Percentiles rank a stretch among this genome's conserved stretches.
Evolutionary conservation across 2,113 vertebrate species (phyloP).

Genomic region (Nyctibius bracteatus): DNA sequence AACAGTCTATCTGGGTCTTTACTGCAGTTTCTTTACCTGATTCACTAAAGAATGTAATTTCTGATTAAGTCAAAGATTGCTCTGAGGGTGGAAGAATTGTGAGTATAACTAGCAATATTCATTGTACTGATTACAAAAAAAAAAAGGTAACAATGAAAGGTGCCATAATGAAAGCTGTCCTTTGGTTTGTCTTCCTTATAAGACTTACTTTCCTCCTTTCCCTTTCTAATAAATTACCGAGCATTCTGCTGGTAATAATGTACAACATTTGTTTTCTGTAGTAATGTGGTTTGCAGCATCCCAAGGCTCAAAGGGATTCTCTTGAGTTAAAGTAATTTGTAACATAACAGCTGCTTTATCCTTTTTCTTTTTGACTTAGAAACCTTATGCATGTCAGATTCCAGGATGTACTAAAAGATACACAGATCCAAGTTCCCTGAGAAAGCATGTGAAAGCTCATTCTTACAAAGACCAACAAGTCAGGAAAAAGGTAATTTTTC

Average conservation of each 20-base stretch:
- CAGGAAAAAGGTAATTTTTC: slow-evolving; percentile 87
- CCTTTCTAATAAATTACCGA: background rate
- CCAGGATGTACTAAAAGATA: slow-evolving; percentile 94
- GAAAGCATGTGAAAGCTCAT: slow-evolving; percentile 96
- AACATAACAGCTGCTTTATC: slow-evolving; percentile 19
- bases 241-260: background rate
- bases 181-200: background rate
- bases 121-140: background rate
- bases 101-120: slow-evolving; percentile 72
- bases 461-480: slow-evolving; percentile 88
- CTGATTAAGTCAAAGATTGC: slow-evolving; percentile 75
- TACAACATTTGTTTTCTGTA: background rate
- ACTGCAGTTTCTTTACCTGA: slow-evolving; percentile 77
- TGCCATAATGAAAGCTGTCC: background rate
- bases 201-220: slow-evolving; percentile 4
- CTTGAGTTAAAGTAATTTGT: background rate
- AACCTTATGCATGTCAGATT: slow-evolving; percentile 96
- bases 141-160: background rate
- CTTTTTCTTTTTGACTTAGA: slow-evolving; percentile 76
- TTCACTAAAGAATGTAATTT: slow-evolving; percentile 76
- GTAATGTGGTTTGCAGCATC: background rate
- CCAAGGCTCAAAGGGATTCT: background rate
- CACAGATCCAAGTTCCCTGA: slow-evolving; percentile 95
- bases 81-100: slow-evolving; percentile 73
- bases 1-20: slow-evolving; percentile 74